Percentiles rank a stretch among this genome's conserved stretches.
Conservation (phyloP, 2,888 invertebrate species). For the Calliopum simillimum region DNA sequence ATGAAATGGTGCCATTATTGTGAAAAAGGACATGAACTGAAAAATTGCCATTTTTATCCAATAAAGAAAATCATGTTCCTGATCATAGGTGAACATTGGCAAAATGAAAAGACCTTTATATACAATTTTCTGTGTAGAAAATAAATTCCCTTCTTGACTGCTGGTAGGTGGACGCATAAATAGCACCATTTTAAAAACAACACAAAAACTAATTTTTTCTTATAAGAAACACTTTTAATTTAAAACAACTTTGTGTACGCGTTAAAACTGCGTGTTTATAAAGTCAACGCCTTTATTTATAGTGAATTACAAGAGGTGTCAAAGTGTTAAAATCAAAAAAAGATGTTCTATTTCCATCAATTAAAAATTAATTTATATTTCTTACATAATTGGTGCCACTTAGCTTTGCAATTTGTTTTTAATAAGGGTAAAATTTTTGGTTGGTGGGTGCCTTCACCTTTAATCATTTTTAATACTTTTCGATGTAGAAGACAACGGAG, state of each 20-base stretch:
- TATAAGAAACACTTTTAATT: too few species aligned
- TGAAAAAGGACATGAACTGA: neutral
- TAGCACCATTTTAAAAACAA: neutral
- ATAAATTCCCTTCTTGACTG: conserved; percentile 1
- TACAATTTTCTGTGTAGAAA: neutral
- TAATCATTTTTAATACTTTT: too few species aligned
- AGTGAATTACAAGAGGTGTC: neutral
- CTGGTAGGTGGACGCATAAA: neutral
- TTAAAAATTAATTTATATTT: conserved; percentile 18
- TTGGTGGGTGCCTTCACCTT: too few species aligned
- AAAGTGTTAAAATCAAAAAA: too few species aligned
- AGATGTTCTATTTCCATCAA: too few species aligned
- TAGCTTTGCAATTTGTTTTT: too few species aligned
- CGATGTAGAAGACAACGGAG: too few species aligned
- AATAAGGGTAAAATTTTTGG: too few species aligned
- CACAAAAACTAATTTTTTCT: neutral
- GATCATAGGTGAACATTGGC: neutral
- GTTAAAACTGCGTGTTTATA: neutral
- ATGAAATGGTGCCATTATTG: neutral
- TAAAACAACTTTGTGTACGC: too few species aligned
- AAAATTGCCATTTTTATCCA: neutral
- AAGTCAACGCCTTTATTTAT: conserved; percentile 1
- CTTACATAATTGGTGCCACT: neutral
- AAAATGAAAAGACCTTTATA: neutral
- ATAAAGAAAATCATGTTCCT: too few species aligned